phyloP scores from a whole-genome alignment of 2,797 vertebrate species.

The Gymnothorax javanicus region DNA sequence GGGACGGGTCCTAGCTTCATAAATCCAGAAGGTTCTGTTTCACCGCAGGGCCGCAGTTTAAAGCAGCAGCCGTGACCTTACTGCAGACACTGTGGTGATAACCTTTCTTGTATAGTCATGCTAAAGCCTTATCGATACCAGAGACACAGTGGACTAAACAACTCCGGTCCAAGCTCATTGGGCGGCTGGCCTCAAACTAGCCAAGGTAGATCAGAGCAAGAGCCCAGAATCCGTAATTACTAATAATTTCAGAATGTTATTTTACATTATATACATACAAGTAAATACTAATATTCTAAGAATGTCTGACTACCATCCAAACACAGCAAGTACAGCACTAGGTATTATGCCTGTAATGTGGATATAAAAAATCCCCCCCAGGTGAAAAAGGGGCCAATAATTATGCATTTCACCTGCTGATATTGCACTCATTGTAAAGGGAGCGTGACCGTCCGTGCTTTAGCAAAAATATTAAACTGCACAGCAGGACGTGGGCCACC shows the following conservation, averaged over 20 bases:
- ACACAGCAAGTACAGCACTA: not conserved
- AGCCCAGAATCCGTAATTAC: not conserved
- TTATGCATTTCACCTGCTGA: not conserved
- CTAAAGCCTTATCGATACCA: slow-evolving; percentile 56
- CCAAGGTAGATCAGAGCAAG: slow-evolving; percentile 10
- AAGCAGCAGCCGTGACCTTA: slow-evolving; percentile 47
- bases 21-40: slow-evolving; percentile 24
- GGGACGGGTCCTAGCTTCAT: slow-evolving; percentile 15
- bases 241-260: too few relatives aligned
- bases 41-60: slow-evolving; percentile 5
- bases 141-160: slow-evolving; percentile 41
- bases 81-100: slow-evolving; percentile 41
- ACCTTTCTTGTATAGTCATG: slow-evolving; percentile 57
- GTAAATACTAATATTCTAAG: too few relatives aligned
- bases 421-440: not conserved
- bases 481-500: slow-evolving; percentile 45
- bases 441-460: slow-evolving; percentile 19
- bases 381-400: not conserved
- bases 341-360: not conserved
- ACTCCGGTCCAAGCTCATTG: not conserved
- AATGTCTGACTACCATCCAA: not conserved
- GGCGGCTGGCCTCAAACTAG: not conserved
- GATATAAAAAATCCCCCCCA: not conserved
- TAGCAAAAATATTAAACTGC: slow-evolving; percentile 39
- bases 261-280: too few relatives aligned